phyloP scores from a whole-genome alignment of 2,797 vertebrate species.

The Acanthurus tractus region DNA sequence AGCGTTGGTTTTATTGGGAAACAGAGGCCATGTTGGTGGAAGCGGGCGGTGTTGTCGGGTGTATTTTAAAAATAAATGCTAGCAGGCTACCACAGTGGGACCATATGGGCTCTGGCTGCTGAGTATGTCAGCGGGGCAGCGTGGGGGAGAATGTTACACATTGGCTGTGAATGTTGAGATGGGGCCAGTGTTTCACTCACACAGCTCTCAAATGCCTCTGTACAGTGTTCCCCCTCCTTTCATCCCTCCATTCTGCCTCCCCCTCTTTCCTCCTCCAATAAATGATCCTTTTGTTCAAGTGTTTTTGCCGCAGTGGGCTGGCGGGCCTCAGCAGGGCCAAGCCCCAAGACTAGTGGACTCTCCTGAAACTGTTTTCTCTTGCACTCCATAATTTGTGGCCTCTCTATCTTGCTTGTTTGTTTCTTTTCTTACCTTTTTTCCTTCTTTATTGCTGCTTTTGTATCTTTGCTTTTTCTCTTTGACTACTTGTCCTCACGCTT shows the following conservation, averaged over 20 bases:
- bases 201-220: slow-evolving; percentile 78
- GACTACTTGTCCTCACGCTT: neutral
- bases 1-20: slow-evolving; percentile 47
- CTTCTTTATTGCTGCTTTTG: slow-evolving; percentile 8
- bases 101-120: slow-evolving; percentile 64
- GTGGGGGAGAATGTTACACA: slow-evolving; percentile 76
- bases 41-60: slow-evolving; percentile 27
- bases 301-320: slow-evolving; percentile 73
- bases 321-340: slow-evolving; percentile 65
- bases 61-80: slow-evolving; percentile 48
- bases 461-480: slow-evolving; percentile 10
- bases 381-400: slow-evolving; percentile 45
- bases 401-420: slow-evolving; percentile 16
- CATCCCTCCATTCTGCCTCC: slow-evolving; percentile 62
- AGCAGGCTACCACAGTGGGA: slow-evolving; percentile 56
- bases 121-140: slow-evolving; percentile 66
- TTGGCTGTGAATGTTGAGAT: slow-evolving; percentile 88
- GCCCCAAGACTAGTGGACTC: slow-evolving; percentile 61
- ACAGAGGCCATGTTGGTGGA: slow-evolving; percentile 25
- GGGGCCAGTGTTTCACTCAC: slow-evolving; percentile 82
- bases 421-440: slow-evolving; percentile 15
- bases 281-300: slow-evolving; percentile 85
- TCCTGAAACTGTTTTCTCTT: slow-evolving; percentile 47
- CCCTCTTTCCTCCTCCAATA: slow-evolving; percentile 82
- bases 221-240: slow-evolving; percentile 78